Percentiles rank a stretch among this genome's conserved stretches.
phyloP scores from a whole-genome alignment of 2,797 vertebrate species.

The Geotrypetes seraphini region DNA sequence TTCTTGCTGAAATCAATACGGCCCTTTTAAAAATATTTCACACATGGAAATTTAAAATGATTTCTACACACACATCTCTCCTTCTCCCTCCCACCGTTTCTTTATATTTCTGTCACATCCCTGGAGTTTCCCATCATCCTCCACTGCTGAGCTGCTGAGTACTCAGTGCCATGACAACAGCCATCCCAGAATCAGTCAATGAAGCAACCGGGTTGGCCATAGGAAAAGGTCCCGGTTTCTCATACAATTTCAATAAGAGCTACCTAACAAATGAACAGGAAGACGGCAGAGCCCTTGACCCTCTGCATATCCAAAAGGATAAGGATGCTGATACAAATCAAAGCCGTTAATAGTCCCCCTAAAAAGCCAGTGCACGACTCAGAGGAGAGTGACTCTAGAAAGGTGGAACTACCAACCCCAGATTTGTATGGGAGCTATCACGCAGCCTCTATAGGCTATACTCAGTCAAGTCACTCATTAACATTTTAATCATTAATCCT shows the following conservation, averaged over 20 bases:
- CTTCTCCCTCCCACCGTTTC: slow-evolving; percentile 25
- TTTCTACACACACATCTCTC: slow-evolving; percentile 20
- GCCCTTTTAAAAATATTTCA: slow-evolving; percentile 11
- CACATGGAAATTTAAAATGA: slow-evolving; percentile 15
- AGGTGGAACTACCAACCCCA: not conserved
- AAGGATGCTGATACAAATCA: too few relatives aligned
- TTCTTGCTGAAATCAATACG: slow-evolving; percentile 3
- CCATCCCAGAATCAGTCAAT: slow-evolving; percentile 17
- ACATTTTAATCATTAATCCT: too few relatives aligned
- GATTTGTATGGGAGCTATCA: too few relatives aligned
- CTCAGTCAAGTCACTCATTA: too few relatives aligned
- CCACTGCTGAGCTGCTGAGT: slow-evolving; percentile 36
- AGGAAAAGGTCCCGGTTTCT: too few relatives aligned
- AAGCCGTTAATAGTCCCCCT: too few relatives aligned
- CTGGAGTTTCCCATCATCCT: slow-evolving; percentile 59
- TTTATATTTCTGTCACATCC: slow-evolving; percentile 50
- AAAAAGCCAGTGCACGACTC: too few relatives aligned
- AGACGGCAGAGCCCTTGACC: too few relatives aligned
- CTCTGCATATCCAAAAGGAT: too few relatives aligned
- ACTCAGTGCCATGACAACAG: slow-evolving; percentile 62
- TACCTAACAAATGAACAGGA: too few relatives aligned
- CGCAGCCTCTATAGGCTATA: too few relatives aligned
- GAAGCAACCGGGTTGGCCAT: not conserved
- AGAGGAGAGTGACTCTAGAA: not conserved
- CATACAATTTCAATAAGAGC: too few relatives aligned